Conservation (phyloP, 2,888 invertebrate species). For the Cephus runcator region DNA sequence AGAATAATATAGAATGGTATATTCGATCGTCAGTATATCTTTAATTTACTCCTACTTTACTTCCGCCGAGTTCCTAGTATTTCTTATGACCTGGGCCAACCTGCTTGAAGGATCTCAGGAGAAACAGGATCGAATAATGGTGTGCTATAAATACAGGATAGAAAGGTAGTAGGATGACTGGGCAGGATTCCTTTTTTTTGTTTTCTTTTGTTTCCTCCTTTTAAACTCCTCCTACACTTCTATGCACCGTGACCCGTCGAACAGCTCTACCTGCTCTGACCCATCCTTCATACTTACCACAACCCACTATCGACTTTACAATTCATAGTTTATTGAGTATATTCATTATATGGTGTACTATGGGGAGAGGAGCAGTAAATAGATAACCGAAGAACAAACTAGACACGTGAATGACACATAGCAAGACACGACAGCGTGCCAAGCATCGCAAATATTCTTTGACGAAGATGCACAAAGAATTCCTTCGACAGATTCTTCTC, state of each 20-base stretch:
- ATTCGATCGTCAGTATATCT: background rate
- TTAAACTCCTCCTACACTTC: background rate
- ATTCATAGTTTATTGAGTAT: background rate
- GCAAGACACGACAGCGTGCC: background rate
- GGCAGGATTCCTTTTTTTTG: background rate
- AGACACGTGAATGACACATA: background rate
- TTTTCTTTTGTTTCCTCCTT: background rate
- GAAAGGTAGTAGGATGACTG: background rate
- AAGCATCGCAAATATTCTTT: background rate
- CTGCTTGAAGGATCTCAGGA: background rate
- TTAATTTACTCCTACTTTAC: background rate
- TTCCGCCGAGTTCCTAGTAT: background rate
- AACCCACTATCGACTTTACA: background rate
- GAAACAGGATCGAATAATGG: constrained; percentile 1
- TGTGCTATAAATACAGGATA: background rate
- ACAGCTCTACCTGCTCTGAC: background rate
- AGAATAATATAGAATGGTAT: background rate
- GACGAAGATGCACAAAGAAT: background rate
- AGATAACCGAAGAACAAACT: background rate
- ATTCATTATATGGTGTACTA: background rate
- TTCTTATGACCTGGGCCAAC: constrained; percentile 1
- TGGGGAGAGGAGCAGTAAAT: background rate
- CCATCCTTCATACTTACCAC: background rate
- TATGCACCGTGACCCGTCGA: background rate
- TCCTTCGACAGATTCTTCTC: background rate